Evolutionary conservation across 2,888 invertebrate species (phyloP), one percentile per base, ranked within the genome.

Genomic region (Yponomeuta evonymella): DNA sequence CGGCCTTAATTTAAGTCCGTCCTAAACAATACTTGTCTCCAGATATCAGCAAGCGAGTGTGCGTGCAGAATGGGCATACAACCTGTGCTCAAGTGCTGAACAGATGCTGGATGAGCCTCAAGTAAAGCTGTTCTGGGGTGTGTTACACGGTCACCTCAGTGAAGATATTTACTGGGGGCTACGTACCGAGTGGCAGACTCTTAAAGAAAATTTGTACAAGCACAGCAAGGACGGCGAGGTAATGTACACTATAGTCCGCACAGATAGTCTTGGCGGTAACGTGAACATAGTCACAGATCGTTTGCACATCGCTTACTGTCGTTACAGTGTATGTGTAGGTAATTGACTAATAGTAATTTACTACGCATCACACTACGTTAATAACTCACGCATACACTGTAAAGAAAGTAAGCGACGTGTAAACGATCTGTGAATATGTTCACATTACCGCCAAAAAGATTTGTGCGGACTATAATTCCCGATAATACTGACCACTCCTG

Each of bases 61-160:
- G 36, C 89, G 93, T n/a, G 91, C 90, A 0, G 92, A 93, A 73
- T 93, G 92, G 92, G 90, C 92, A 9, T 93, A 93, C 82, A 93
- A 92, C 77, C 77, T 93, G 74, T 92, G 91, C 79, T 89, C 89
- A 1, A 88, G 90, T 67, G 90, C 87, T 0, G 91, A 91, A 73
- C 90, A 89, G 77, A 86, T 87, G 88, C 79, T 90, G 70, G 92
- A 93, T 76, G 92, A 93, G 78, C 87, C 89, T 9, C 87, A 87
- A 63, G 89, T 92, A 71, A 85, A 85, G 75, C 74, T 92, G 76
- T 92, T 92, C 81, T 91, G 92, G 89, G 90, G 89, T 1, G 88
- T 81, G 71, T 79, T 92, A 70, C 89, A 87, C 76, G 88, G 85
- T 0, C 87, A 84, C 58, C 85, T 90, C 69, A 81, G 84, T 76